These are phyloP conservation scores for Clavelina lepadiformis DNA, from an alignment of 23 tunicate genomes.

Conservation along the genomic window DNA sequence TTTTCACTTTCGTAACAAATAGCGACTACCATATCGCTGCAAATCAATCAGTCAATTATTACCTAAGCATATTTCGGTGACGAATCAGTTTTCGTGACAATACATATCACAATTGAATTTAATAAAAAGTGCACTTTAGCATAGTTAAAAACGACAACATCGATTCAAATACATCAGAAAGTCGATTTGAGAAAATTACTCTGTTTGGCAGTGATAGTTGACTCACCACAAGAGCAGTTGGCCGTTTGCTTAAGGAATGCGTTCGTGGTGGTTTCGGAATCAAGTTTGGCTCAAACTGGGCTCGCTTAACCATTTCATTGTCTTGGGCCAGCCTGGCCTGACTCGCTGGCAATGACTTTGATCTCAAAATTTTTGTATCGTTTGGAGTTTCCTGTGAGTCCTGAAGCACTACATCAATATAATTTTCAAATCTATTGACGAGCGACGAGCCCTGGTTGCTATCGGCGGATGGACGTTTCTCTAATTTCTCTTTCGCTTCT, in stretches of 20 bases:
- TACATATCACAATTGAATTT: neutral
- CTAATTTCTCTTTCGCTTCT: too few relatives aligned
- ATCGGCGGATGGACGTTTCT: too few relatives aligned
- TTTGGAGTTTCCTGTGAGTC: neutral
- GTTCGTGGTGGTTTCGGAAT: slow-evolving; percentile 57
- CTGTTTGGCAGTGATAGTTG: too few relatives aligned
- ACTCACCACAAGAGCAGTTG: too few relatives aligned
- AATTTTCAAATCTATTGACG: neutral
- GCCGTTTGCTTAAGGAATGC: slow-evolving; percentile 14
- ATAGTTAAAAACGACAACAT: neutral
- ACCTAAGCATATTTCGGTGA: too few relatives aligned
- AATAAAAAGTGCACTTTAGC: neutral
- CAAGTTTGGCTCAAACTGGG: slow-evolving; percentile 46
- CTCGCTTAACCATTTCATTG: slow-evolving; percentile 23
- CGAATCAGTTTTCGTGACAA: slow-evolving; percentile 1
- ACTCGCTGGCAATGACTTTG: slow-evolving; percentile 7
- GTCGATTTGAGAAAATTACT: too few relatives aligned
- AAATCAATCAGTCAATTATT: too few relatives aligned
- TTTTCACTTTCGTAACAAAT: too few relatives aligned
- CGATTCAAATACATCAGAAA: too few relatives aligned
- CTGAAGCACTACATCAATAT: slow-evolving; percentile 10
- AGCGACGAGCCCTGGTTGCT: neutral
- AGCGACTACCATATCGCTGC: too few relatives aligned
- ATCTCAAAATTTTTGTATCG: neutral
- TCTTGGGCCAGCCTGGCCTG: slow-evolving; percentile 3